These are phyloP conservation scores for Dasypolia templi DNA, from an alignment of 2,888 invertebrate genomes.

Conservation along the genomic window DNA sequence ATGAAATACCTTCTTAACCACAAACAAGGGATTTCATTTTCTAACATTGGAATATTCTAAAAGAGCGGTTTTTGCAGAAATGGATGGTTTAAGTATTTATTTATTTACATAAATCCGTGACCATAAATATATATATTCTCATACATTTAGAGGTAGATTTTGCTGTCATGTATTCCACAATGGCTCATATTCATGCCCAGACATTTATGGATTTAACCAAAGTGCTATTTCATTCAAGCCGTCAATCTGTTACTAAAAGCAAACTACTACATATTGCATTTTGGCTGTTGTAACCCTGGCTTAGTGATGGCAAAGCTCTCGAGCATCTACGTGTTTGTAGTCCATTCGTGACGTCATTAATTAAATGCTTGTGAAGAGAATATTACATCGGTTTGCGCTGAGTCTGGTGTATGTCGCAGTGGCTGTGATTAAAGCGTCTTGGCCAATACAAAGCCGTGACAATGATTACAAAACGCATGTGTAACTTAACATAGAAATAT, in stretches of 20 bases:
- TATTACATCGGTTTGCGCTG: conserved; percentile 33
- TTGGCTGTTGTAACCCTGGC: conserved; percentile 27
- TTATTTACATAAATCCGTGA: background rate
- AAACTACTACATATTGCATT: conserved; percentile 53
- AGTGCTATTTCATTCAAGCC: conserved; percentile 56
- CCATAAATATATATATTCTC: background rate
- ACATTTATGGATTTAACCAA: conserved; percentile 28
- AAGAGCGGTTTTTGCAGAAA: background rate
- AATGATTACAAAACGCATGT: background rate
- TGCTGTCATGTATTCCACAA: conserved; percentile 12
- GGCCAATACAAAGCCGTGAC: background rate
- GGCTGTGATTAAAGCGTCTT: background rate
- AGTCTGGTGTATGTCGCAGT: conserved; percentile 4
- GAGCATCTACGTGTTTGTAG: conserved; percentile 29
- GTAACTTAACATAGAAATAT: background rate
- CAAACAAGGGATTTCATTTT: background rate
- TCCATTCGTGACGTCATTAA: conserved; percentile 40
- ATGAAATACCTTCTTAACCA: too few relatives aligned
- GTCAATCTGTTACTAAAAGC: conserved; percentile 53
- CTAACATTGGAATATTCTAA: background rate
- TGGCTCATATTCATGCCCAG: background rate
- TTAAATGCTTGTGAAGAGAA: conserved; percentile 47
- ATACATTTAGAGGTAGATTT: background rate
- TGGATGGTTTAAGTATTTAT: background rate
- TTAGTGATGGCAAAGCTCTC: conserved; percentile 43